These are phyloP conservation scores for Catostomus latipinnis DNA, from an alignment of 2,797 vertebrate species.

Conservation along the genomic window DNA sequence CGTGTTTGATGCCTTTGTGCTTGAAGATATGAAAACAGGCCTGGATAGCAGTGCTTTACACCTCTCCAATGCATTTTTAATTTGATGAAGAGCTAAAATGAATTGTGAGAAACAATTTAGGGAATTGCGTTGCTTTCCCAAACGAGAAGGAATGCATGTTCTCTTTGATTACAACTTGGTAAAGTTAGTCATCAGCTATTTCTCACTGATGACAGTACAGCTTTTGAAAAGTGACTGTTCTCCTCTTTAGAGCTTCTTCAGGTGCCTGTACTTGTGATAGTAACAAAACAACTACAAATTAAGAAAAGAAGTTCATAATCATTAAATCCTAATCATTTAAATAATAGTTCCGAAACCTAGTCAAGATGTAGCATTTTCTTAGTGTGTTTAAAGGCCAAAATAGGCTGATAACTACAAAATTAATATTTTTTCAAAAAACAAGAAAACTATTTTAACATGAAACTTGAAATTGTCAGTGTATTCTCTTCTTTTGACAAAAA, in stretches of 20 bases:
- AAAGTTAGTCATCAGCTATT: conserved; percentile 64
- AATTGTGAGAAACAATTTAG: conserved; percentile 55
- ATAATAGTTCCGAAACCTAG: conserved; percentile 20
- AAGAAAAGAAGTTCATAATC: conserved; percentile 52
- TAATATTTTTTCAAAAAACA: no score
- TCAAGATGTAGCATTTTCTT: conserved; percentile 23
- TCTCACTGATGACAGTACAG: conserved; percentile 40
- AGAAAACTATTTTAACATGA: no score
- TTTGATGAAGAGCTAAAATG: conserved; percentile 58
- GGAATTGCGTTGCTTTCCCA: conserved; percentile 62
- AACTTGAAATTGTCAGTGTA: no score
- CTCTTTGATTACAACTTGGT: conserved; percentile 69
- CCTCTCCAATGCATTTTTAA: conserved; percentile 60
- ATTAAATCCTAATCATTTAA: conserved; percentile 57
- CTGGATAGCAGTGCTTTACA: conserved; percentile 16
- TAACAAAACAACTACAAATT: conserved; percentile 48
- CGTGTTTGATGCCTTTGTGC: conserved; percentile 6
- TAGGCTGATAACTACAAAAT: no score
- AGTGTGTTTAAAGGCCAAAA: no score
- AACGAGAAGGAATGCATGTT: conserved; percentile 65
- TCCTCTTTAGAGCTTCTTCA: conserved; percentile 56
- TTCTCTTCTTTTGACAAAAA: no score
- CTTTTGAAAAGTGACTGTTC: conserved; percentile 45
- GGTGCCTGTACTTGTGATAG: conserved; percentile 67
- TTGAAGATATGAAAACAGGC: conserved; percentile 21